Evolutionary conservation across 2,113 vertebrate genomes (phyloP).

Genomic region (Erythrocercus mccallii): DNA sequence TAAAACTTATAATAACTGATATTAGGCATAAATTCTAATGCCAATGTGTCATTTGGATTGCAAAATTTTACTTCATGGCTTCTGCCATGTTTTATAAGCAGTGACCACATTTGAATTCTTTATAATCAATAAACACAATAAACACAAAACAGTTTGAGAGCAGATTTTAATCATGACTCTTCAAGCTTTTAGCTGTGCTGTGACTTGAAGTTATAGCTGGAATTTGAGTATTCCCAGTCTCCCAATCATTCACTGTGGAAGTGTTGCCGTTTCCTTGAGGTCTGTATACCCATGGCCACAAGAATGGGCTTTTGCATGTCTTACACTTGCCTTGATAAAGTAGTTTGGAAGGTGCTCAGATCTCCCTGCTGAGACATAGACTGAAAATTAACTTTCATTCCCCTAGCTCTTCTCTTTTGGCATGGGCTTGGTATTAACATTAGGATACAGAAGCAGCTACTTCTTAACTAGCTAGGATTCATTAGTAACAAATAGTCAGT

Average conservation of each 20-base stretch:
- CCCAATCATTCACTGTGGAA: background rate
- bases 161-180: background rate
- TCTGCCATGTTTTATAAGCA: background rate
- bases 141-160: background rate
- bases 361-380: background rate
- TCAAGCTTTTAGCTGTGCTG: background rate
- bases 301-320: background rate
- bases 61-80: background rate
- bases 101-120: background rate
- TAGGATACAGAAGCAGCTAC: background rate
- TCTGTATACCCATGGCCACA: background rate
- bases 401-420: background rate
- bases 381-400: background rate
- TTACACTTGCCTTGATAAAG: background rate
- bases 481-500: background rate
- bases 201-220: background rate
- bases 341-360: background rate
- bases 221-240: background rate
- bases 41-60: background rate
- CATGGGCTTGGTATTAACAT: background rate
- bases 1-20: background rate
- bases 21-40: background rate
- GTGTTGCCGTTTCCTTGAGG: background rate
- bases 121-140: background rate
- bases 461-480: background rate